Evolutionary conservation across 2,888 invertebrate species (phyloP).

Genomic region (Allophyes oxyacanthae): DNA sequence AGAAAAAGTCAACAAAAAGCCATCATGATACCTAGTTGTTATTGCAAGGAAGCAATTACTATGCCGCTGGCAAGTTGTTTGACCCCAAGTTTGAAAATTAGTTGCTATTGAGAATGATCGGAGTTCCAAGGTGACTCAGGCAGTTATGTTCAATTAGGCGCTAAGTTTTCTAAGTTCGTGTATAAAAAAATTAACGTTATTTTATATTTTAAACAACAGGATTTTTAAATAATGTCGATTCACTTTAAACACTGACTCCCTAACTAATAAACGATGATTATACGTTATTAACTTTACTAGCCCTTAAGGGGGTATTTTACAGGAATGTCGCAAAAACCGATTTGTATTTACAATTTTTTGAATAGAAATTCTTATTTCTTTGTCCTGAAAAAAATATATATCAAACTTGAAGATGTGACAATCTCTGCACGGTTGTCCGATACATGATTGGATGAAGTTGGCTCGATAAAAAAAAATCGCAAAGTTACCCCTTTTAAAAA

Average conservation of each 20-base stretch:
- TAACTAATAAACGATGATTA: no score
- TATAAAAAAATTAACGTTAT: constrained; percentile 4
- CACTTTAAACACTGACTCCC: neutral
- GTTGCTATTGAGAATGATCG: constrained; percentile 42
- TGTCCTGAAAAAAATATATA: no score
- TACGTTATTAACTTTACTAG: no score
- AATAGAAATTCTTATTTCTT: no score
- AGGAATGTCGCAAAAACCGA: no score
- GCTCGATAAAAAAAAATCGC: no score
- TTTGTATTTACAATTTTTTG: no score
- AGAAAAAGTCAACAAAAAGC: constrained; percentile 67
- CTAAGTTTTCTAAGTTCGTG: constrained; percentile 25
- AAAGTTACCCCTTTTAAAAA: no score
- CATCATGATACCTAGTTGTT: constrained; percentile 57
- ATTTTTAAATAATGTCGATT: neutral
- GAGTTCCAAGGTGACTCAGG: constrained; percentile 38
- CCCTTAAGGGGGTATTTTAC: no score
- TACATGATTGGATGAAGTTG: no score
- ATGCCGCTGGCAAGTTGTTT: constrained; percentile 67
- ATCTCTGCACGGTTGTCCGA: no score
- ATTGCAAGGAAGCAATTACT: constrained; percentile 74
- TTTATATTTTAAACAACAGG: neutral
- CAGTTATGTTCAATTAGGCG: constrained; percentile 33
- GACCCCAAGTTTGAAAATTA: constrained; percentile 65
- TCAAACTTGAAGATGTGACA: no score